Conservation (phyloP, 1,140 invertebrate genomes). For the Latrodectus geometricus region DNA sequence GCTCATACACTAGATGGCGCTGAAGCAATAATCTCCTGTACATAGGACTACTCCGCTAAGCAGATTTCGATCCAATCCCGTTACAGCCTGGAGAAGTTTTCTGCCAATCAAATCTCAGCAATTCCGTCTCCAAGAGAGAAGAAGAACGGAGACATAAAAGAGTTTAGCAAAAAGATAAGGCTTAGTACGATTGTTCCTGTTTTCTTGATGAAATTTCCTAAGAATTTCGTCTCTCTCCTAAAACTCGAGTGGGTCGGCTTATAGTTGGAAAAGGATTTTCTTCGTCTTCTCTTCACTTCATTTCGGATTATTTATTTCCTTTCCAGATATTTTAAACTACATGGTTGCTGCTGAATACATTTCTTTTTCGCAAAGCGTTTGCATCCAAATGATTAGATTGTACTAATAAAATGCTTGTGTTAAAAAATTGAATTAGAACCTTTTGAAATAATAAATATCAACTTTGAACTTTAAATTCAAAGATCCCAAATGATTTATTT, state of each 20-base stretch:
- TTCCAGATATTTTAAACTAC: no score
- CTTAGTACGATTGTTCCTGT: neutral
- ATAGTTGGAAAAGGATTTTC: neutral
- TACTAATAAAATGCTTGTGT: no score
- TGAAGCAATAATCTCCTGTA: neutral
- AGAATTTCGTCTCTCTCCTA: neutral
- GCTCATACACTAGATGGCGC: neutral
- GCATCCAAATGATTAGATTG: no score
- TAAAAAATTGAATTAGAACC: no score
- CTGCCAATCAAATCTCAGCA: conserved; percentile 1
- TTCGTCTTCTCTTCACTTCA: no score
- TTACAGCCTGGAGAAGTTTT: neutral
- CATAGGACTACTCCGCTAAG: neutral
- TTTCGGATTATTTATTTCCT: no score
- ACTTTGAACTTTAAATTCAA: no score
- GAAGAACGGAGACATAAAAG: neutral
- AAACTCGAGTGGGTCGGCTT: neutral
- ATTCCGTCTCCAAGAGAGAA: neutral
- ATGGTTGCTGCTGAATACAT: no score
- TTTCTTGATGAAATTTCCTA: neutral
- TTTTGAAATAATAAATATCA: no score
- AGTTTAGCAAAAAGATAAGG: neutral
- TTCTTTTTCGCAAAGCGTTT: no score
- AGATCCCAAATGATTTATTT: no score
- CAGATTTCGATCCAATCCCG: conserved; percentile 1